Conservation (phyloP, 2,888 invertebrate genomes). For the Melanotus villosus region DNA sequence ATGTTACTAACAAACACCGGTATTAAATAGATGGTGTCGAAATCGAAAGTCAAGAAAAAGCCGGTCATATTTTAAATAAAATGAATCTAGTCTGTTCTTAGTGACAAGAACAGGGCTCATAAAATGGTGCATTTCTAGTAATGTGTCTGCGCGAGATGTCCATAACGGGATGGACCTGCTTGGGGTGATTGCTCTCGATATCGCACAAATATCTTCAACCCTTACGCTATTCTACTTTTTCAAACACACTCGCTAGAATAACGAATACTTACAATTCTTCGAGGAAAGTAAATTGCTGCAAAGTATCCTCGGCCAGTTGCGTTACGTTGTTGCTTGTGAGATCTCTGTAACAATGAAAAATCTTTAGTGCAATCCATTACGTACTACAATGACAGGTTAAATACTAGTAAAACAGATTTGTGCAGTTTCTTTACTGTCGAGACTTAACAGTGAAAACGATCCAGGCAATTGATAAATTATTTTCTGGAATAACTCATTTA, state of each 20-base stretch:
- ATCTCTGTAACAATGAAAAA: constrained; percentile 76
- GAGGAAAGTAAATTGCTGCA: constrained; percentile 77
- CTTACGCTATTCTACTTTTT: constrained; percentile 36
- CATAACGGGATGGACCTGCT: constrained; percentile 50
- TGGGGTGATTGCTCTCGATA: constrained; percentile 46
- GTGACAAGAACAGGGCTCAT: constrained; percentile 51
- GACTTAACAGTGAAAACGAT: too few relatives aligned
- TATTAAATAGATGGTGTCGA: constrained; percentile 36
- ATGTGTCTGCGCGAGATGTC: constrained; percentile 59
- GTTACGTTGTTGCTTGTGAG: constrained; percentile 87
- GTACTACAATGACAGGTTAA: too few relatives aligned
- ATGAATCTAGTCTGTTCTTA: constrained; percentile 45
- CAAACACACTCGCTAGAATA: constrained; percentile 36
- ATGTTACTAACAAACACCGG: constrained; percentile 30
- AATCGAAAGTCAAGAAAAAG: constrained; percentile 38
- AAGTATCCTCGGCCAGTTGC: constrained; percentile 78
- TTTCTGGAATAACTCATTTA: too few relatives aligned
- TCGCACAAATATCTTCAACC: constrained; percentile 38
- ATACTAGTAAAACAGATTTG: too few relatives aligned
- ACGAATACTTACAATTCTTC: constrained; percentile 79
- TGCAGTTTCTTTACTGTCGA: too few relatives aligned
- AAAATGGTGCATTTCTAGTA: constrained; percentile 55
- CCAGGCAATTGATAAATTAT: too few relatives aligned
- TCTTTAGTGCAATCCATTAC: neutral
- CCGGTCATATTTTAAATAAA: constrained; percentile 42